Conservation (phyloP, 2,888 invertebrate species). For the Troglohyphantes excavatus region DNA sequence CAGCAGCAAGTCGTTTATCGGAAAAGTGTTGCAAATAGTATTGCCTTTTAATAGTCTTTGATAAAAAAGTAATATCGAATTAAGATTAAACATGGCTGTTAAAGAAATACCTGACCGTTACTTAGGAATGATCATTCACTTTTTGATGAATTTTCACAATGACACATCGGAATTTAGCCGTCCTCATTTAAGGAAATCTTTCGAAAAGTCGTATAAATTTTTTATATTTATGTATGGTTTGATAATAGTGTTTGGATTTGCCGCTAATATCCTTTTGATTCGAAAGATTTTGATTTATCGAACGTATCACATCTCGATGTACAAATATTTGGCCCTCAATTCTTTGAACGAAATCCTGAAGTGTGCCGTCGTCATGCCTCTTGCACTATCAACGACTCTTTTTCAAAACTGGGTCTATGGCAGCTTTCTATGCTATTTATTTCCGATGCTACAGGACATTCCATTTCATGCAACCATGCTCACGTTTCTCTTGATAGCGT, state of each 20-base stretch:
- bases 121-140: slow-evolving; percentile 82
- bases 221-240: slow-evolving; percentile 87
- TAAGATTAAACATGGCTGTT: slow-evolving; percentile 50
- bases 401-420: slow-evolving; percentile 89
- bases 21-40: no score
- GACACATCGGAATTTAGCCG: slow-evolving; percentile 85
- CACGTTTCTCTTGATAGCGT: slow-evolving; percentile 87
- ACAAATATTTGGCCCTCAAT: slow-evolving; percentile 86
- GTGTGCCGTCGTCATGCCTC: slow-evolving; percentile 87
- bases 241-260: slow-evolving; percentile 85
- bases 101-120: slow-evolving; percentile 81
- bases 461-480: slow-evolving; percentile 88
- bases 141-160: slow-evolving; percentile 82
- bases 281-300: slow-evolving; percentile 83
- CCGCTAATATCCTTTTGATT: slow-evolving; percentile 86
- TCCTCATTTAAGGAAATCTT: slow-evolving; percentile 86
- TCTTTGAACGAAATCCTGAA: slow-evolving; percentile 87
- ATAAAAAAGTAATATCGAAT: no score
- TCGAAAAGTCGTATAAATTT: slow-evolving; percentile 85
- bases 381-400: slow-evolving; percentile 87
- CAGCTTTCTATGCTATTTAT: slow-evolving; percentile 87
- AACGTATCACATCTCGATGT: slow-evolving; percentile 83
- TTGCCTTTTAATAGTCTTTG: no score
- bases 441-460: slow-evolving; percentile 89
- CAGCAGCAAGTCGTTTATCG: no score